These are phyloP conservation scores for Capitulum mitella DNA, from an alignment of 2,888 invertebrate genomes.

Conservation along the genomic window DNA sequence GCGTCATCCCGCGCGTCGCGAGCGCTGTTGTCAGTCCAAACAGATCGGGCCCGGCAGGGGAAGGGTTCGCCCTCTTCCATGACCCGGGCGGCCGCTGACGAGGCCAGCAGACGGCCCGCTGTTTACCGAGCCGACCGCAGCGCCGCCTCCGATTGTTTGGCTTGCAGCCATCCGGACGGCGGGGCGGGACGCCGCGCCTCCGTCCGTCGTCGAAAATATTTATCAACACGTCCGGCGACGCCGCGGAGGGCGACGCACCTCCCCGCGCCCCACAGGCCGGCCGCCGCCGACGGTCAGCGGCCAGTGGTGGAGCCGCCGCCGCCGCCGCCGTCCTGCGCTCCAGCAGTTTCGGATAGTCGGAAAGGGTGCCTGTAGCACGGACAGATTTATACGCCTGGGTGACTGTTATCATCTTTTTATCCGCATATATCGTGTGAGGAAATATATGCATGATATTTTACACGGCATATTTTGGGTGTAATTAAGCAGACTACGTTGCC, in stretches of 20 bases:
- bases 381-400: no score
- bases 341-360: no score
- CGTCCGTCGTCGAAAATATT: slow-evolving; percentile 6
- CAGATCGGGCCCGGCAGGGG: background rate
- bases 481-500: no score
- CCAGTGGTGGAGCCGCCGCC: no score
- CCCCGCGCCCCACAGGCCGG: background rate
- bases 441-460: no score
- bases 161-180: background rate
- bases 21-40: background rate
- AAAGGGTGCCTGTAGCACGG: no score
- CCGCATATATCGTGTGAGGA: no score
- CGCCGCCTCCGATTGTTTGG: slow-evolving; percentile 5
- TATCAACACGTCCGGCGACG: background rate
- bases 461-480: no score
- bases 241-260: background rate
- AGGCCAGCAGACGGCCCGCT: background rate
- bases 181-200: background rate
- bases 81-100: background rate
- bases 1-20: background rate
- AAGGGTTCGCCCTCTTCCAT: slow-evolving; percentile 17
- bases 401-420: no score
- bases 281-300: background rate
- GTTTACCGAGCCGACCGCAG: background rate
- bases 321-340: no score